Base-by-base conservation (phyloP, 1,140 invertebrate genomes). In the Drosophila setifemur region DNA sequence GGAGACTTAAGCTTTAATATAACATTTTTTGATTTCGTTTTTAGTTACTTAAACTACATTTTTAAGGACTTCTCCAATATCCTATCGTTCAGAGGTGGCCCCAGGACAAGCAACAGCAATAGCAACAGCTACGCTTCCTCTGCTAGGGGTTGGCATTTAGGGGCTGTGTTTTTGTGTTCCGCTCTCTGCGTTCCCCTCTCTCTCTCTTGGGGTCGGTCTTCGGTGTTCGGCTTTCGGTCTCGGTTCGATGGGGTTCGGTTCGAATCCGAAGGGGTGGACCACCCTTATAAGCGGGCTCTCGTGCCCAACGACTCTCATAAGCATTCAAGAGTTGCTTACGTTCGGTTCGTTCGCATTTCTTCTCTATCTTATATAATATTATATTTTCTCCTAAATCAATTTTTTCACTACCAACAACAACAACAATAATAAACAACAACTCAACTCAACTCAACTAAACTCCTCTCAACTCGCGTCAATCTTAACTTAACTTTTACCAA, bases 291-390 rank as follows among this genome's bases (percentile, higher is more conserved):
- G 88, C 72, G 67, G 50, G 57, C 53, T 55, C 49, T 87, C 78
- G 61, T 66, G 42, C 31, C 39, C 66, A 52, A 29, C 26, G 31
- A 40, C 68, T 69, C 78, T 90, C 89, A 90, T 90, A 90, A 90
- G 79, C 89, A 90, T 90, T 88, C 87, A 90, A 90, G 89, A 89
- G 89, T 90, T 90, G 89, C 89, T 90, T 90, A 90, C 86, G 87
- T 90, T 90, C 89, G 89, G 89, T 90, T 90, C 89, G 89, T 90
- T 90, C 89, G 89, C 89, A 90, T 90, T 90, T 90, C 89, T 90
- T 86, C 89, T 90, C 89, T 90, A 89, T 90, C 89, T 90, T 90
- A 89, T 88, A 90, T 89, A 90, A 89, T 88, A 90, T 87, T 90
- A 89, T 90, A 90, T 89, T 83, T 85, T 83, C 79, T 89, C 85